These are phyloP conservation scores for Elgonia sp. DNA, from an alignment of 2,888 invertebrate genomes.

Conservation along the genomic window DNA sequence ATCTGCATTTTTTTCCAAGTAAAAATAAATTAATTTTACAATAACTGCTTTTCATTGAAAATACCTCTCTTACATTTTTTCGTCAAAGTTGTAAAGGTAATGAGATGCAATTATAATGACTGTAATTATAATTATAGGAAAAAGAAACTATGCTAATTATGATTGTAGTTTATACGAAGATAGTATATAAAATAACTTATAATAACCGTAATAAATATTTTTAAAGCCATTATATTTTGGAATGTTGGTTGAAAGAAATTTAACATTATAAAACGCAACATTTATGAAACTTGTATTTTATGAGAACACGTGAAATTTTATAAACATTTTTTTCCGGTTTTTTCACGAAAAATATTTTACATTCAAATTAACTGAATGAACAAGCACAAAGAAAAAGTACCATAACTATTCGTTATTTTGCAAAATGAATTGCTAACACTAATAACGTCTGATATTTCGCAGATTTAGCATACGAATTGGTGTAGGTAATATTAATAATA, in stretches of 20 bases:
- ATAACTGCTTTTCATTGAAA: too few relatives aligned
- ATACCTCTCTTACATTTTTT: too few relatives aligned
- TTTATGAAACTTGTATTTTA: background rate
- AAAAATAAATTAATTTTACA: too few relatives aligned
- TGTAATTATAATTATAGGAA: background rate
- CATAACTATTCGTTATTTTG: background rate
- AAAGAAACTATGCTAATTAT: background rate
- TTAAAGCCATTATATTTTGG: background rate
- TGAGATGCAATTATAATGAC: background rate
- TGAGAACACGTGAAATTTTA: background rate
- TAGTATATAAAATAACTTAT: background rate
- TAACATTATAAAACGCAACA: background rate
- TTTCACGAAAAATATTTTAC: too few relatives aligned
- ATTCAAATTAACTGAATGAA: too few relatives aligned
- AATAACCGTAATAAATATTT: background rate
- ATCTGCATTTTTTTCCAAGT: too few relatives aligned
- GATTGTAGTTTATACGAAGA: background rate
- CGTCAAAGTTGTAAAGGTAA: background rate
- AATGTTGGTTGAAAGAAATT: background rate
- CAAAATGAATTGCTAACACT: background rate
- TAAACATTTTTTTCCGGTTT: too few relatives aligned
- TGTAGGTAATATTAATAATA: slow-evolving; percentile 1
- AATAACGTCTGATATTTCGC: background rate
- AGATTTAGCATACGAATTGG: background rate
- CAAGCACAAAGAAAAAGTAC: too few relatives aligned